phyloP scores from a whole-genome alignment of 2,113 vertebrate species.

The Melanotaenia duboulayi region DNA sequence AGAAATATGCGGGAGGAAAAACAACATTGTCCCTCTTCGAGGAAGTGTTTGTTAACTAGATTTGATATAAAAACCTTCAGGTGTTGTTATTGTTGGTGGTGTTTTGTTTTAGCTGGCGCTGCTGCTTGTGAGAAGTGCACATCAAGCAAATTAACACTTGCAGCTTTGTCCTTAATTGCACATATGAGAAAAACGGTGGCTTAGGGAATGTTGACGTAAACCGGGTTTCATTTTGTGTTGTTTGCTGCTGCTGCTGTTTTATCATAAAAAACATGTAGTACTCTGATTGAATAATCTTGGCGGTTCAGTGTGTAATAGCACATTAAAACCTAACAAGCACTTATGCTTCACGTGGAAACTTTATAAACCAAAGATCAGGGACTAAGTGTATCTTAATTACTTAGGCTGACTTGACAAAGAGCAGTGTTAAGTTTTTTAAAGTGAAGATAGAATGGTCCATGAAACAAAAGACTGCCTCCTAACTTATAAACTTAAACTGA shows the following conservation, averaged over 20 bases:
- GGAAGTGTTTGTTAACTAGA: slow-evolving; percentile 70
- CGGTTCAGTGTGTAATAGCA: slow-evolving; percentile 1
- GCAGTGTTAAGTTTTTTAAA: not conserved
- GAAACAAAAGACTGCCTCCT: not conserved
- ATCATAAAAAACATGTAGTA: slow-evolving; percentile 52
- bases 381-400: slow-evolving; percentile 17
- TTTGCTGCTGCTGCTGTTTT: slow-evolving; percentile 55
- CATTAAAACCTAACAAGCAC: slow-evolving; percentile 32
- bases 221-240: slow-evolving; percentile 70
- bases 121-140: slow-evolving; percentile 71
- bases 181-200: slow-evolving; percentile 75
- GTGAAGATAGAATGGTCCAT: not conserved
- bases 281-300: slow-evolving; percentile 41
- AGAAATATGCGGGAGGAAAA: slow-evolving; percentile 40
- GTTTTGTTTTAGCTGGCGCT: slow-evolving; percentile 69
- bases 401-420: slow-evolving; percentile 16
- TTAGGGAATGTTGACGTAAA: slow-evolving; percentile 74
- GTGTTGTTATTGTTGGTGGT: slow-evolving; percentile 59
- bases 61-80: slow-evolving; percentile 54
- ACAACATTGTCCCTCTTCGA: slow-evolving; percentile 65
- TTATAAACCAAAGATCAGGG: slow-evolving; percentile 31
- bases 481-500: not conserved
- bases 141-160: slow-evolving; percentile 81
- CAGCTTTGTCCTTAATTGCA: slow-evolving; percentile 81
- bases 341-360: slow-evolving; percentile 33